These are phyloP conservation scores for Pelmatolapia mariae DNA, from an alignment of 2,113 vertebrate genomes.

Conservation along the genomic window DNA sequence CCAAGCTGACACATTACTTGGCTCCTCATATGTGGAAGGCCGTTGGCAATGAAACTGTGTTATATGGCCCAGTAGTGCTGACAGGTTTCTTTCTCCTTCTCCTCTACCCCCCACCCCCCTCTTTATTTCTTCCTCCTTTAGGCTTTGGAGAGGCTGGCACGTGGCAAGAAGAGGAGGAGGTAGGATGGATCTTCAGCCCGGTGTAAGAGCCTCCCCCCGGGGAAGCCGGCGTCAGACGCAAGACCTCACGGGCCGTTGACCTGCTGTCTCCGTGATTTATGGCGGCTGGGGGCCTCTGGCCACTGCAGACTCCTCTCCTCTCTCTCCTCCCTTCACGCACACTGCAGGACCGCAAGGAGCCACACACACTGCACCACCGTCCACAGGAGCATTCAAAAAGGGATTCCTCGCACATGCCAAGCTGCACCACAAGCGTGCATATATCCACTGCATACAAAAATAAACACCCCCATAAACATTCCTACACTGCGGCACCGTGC, in stretches of 20 bases:
- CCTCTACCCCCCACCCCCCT: neutral
- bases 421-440: neutral
- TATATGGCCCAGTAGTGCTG: conserved; percentile 71
- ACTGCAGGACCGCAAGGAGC: conserved; percentile 25
- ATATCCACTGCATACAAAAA: neutral
- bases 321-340: conserved; percentile 31
- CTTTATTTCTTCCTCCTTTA: conserved; percentile 50
- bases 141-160: conserved; percentile 46
- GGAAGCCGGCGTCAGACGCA: conserved; percentile 50
- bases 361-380: conserved; percentile 25
- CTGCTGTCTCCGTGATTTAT: conserved; percentile 67
- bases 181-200: conserved; percentile 56
- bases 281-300: conserved; percentile 51
- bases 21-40: conserved; percentile 47
- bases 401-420: conserved; percentile 18
- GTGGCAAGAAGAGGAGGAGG: conserved; percentile 36
- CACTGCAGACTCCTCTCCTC: conserved; percentile 59
- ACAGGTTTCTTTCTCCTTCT: conserved; percentile 62
- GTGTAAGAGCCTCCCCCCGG: conserved; percentile 42
- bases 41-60: conserved; percentile 57
- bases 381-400: conserved; percentile 13
- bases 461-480: conserved; percentile 43
- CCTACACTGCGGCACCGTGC: neutral
- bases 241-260: conserved; percentile 62
- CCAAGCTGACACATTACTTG: conserved; percentile 59